phyloP scores from a whole-genome alignment of 2,797 vertebrate genomes.

The Coendou prehensilis region DNA sequence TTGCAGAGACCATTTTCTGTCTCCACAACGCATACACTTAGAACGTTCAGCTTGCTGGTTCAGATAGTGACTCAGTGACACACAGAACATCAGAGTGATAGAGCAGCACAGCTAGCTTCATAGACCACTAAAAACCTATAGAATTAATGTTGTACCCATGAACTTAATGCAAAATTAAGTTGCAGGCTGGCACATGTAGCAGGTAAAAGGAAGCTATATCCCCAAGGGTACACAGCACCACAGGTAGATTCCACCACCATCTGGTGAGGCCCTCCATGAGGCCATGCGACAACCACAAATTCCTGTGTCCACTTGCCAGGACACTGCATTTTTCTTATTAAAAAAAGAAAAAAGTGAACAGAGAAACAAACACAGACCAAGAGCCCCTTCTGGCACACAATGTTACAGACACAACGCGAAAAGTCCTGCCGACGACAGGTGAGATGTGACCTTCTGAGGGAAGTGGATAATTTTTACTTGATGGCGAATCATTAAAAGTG shows the following conservation, averaged over 20 bases:
- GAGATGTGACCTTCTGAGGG: slow-evolving; percentile 13
- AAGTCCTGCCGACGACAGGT: neutral
- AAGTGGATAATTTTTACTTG: slow-evolving; percentile 80
- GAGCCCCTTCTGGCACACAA: slow-evolving; percentile 34
- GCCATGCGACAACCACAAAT: neutral
- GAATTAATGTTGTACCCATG: neutral
- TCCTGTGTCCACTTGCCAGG: slow-evolving; percentile 9
- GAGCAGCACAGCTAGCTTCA: neutral
- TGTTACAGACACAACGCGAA: neutral
- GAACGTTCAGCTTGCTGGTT: neutral
- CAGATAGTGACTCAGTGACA: neutral
- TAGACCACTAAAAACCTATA: neutral
- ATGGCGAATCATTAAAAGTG: slow-evolving; percentile 83
- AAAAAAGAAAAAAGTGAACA: neutral
- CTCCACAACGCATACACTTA: neutral
- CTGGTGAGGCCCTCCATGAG: neutral
- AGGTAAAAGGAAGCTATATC: neutral
- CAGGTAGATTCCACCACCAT: neutral
- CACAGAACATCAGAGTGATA: neutral
- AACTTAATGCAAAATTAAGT: slow-evolving; percentile 39
- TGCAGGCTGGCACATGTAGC: neutral
- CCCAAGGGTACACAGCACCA: neutral
- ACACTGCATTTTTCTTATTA: neutral
- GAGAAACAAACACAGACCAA: neutral
- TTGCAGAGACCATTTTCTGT: slow-evolving; percentile 1